Evolutionary conservation across 2,888 invertebrate species (phyloP), one percentile per base, ranked within the genome.

Genomic region (Pachydiplax longipennis): DNA sequence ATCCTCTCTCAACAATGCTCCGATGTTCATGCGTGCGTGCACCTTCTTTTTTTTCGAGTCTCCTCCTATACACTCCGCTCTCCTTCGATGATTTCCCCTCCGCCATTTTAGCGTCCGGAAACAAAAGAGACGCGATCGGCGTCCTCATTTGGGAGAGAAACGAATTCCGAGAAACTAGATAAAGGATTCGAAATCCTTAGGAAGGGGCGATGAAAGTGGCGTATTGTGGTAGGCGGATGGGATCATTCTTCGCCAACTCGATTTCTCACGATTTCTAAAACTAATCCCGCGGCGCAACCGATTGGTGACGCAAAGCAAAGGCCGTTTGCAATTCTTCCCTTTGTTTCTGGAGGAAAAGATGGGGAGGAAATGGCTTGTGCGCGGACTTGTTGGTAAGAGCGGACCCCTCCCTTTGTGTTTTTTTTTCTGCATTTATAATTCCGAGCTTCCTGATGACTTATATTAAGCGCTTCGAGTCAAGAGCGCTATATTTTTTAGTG

Each of bases 1-100:
- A 61, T 65, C 87, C 87, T 87, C 87, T 87, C 65, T 87, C 87
- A 87, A 87, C 87, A 87, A 87, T 87, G 61, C 87, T 87, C 61
- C 61, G 61, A 87, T 87, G 87, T 35, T 65, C 87, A 58, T 31
- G 87, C 87, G 87, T 87, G 87, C 87, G 87, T 87, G 87, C 87
- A 61, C 61, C 87, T 35, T 82, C 48, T 82, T 25, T 44, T 44
- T 87, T 61, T 87, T 83, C 48, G 31, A 83, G 35, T 48, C 73
- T 35, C 37, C 37, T 31, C 37, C 37, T 31, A 31, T 73, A 13
- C 73, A 8, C 65, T n/a, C 44, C 44, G 44, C 65, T 65, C 65
- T 65, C 65, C 65, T 65, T 1, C 83, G 83, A 83, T 83, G 83
- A 35, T 61, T 87, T 87, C 87, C 87, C 22, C 48, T 37, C 22